Evolutionary conservation across 2,113 vertebrate genomes (phyloP), one percentile per base, ranked within the genome.

Genomic region (Atrichornis clamosus): DNA sequence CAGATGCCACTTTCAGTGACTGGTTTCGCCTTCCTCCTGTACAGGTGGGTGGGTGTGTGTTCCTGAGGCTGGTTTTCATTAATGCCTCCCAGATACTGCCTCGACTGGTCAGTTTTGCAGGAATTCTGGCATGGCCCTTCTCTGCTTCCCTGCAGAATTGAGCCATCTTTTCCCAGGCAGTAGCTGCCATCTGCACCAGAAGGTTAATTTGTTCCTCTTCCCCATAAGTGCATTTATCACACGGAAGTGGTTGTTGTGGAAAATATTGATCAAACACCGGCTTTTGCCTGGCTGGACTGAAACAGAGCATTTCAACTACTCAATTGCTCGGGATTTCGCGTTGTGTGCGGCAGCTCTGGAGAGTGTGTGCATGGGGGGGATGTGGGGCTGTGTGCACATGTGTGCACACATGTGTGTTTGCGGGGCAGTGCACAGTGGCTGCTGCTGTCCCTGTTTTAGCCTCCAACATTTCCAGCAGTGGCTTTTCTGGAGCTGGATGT

Each of bases 131-230:
- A 5, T 32, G 50, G 52, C 68, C 59, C 63, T 91, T 56, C 68
- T 63, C 56, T 78, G 73, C 74, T 68, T 89, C 80, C 84, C 24
- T 10, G 77, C 49, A 95, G 97, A 97, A 98, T 97, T 97, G 97
- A 98, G 97, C 93, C 92, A 94, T 98, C 97, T 89, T 98, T 95
- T 89, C 97, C 95, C 93, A 67, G 96, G 94, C 95, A 95, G 94
- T 52, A 95, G 96, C 97, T 98, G 97, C 97, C 96, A 95, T 95
- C 95, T 42, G 63, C 39, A 89, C 95, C 96, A 96, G 96, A 95
- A 97, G 96, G 97, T 98, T 98, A 98, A 98, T 98, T 98, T 97
- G 96, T 97, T 96, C 96, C 88, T 97, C 95, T 96, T 96, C 90
- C 90, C 97, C 78, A 60, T 94, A 93, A 97, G 96, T 96, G 93